phyloP scores from a whole-genome alignment of 30 jellyfish, hydroid and myxozoan species.

The Euphysa ruthae region DNA sequence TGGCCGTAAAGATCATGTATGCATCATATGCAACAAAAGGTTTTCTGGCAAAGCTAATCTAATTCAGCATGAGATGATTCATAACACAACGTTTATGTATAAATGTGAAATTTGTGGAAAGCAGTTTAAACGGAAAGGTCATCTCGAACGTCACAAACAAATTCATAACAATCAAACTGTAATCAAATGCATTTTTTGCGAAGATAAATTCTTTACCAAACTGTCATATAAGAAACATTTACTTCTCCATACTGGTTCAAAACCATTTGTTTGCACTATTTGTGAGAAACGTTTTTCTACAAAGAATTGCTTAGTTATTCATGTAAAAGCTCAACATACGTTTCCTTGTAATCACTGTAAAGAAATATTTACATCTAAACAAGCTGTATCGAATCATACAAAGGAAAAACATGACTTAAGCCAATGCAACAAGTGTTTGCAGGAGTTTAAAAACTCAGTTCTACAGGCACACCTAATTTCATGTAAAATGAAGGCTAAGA shows the following conservation, averaged over 20 bases:
- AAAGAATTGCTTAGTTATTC: conserved; percentile 12
- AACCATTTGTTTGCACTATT: conserved; percentile 22
- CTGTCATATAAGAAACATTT: conserved; percentile 15
- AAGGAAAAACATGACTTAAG: too few species aligned
- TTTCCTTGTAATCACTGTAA: conserved; percentile 15
- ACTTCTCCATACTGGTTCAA: conserved; percentile 27
- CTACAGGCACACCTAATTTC: too few species aligned
- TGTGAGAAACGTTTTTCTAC: conserved; percentile 32
- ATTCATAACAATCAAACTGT: conserved; percentile 9
- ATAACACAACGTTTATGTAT: background rate
- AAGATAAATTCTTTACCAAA: conserved; percentile 8
- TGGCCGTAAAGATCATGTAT: conserved; percentile 38
- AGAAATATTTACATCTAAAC: background rate
- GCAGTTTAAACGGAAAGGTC: conserved; percentile 22
- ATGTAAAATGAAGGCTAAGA: too few species aligned
- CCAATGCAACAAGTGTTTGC: too few species aligned
- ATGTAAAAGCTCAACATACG: conserved; percentile 11
- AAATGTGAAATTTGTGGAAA: conserved; percentile 24
- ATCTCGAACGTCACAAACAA: conserved; percentile 30
- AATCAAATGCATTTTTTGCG: conserved; percentile 17
- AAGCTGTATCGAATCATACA: conserved; percentile 1
- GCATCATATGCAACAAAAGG: conserved; percentile 14
- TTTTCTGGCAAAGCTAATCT: conserved; percentile 35
- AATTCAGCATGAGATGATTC: conserved; percentile 15
- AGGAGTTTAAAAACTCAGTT: too few species aligned